Percentiles rank a stretch among this genome's conserved stretches.
These are phyloP conservation scores for Ia io DNA, from an alignment of 2,113 vertebrate genomes.

Conservation along the genomic window DNA sequence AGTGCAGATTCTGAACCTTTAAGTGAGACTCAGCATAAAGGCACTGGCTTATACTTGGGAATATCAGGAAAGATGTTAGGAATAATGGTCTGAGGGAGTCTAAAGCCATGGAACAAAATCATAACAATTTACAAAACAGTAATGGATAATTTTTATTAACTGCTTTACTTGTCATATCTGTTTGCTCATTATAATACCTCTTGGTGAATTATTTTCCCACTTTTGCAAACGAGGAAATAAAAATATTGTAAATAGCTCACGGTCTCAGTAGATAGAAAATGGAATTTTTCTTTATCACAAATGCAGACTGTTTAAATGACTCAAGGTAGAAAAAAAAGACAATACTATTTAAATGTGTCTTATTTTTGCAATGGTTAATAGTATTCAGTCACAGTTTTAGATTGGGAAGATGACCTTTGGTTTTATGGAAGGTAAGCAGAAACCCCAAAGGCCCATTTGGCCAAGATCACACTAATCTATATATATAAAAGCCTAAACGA, in stretches of 20 bases:
- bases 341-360: background rate
- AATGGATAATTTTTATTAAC: background rate
- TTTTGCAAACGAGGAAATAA: background rate
- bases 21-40: background rate
- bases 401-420: background rate
- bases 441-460: background rate
- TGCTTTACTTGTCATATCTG: background rate
- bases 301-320: background rate
- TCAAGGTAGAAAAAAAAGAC: background rate
- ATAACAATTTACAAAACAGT: background rate
- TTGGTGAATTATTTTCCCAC: background rate
- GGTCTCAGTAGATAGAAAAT: background rate
- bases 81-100: background rate
- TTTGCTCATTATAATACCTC: background rate
- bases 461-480: background rate
- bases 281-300: background rate
- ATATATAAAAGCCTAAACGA: too few species aligned
- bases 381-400: background rate
- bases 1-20: background rate
- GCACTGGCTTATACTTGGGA: background rate
- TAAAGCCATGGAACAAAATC: background rate
- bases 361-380: background rate
- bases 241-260: background rate
- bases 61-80: background rate
- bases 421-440: conserved; percentile 1